Evolutionary conservation across 92 coral and sea anemone species (phyloP), one percentile per base, ranked within the genome.

Genomic region (Parazoanthus swiftii): DNA sequence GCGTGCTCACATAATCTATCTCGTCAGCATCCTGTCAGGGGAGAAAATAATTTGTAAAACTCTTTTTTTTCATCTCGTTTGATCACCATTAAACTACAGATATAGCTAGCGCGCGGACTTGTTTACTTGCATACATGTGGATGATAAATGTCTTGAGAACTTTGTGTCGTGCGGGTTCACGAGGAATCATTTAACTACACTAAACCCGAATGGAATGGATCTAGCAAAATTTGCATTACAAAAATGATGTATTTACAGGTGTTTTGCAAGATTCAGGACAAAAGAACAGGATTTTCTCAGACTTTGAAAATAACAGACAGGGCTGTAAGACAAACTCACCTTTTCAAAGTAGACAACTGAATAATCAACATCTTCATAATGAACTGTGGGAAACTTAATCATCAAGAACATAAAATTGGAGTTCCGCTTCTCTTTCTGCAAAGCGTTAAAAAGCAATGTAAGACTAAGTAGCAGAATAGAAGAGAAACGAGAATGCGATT

Each of bases 331-430:
- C 25, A 39, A 35, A 48, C 88, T 74, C 39, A 96, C 99, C 99
- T 96, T 96, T 82, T 96, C 99, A 86, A 93, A 96, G 80, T 96
- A 95, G 5, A 96, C 99, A 68, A 96, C 96, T 72, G 98, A 82
- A 78, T 92, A 96, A 79, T 96, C 97, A 43, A 88, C 72, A 8
- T 96, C 96, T 85, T 96, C 98, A 82, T 71, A 88, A 74, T 89
- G 95, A 14, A 96, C 79, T 70, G 95, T 85, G 6, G 99, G 99
- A 85, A 96, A 96, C 86, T 96, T 95, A 81, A 96, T 94, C 99
- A 96, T 96, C 86, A 96, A 90, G 85, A 95, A 96, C 99, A 96
- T 96, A 71, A 94, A 93, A 86, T 96, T 95, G 76, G 99, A 96
- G 86, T 94, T 95, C 68, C 99, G 81, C 77, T 96, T 96, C 73